These are phyloP conservation scores for Diorhabda elongata DNA, from an alignment of 1,140 invertebrate species.

Conservation along the genomic window DNA sequence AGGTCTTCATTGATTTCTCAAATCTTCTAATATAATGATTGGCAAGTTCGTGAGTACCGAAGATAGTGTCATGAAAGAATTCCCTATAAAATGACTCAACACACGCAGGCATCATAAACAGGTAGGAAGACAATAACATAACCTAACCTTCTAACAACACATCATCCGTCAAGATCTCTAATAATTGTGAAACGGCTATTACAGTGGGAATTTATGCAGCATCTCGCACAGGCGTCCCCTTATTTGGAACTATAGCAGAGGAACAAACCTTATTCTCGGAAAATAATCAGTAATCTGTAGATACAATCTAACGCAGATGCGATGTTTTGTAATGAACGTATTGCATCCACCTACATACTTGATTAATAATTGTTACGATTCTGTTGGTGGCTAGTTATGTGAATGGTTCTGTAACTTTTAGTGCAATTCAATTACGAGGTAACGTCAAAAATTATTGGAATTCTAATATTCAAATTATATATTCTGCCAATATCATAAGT, in stretches of 20 bases:
- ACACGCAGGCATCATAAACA: neutral
- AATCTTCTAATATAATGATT: too few relatives aligned
- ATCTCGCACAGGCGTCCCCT: neutral
- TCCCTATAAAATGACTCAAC: too few relatives aligned
- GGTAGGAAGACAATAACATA: neutral
- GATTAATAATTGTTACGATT: conserved; percentile 1
- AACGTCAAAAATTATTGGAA: neutral
- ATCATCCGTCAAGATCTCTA: neutral
- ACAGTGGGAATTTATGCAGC: neutral
- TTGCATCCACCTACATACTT: neutral
- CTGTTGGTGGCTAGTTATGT: neutral
- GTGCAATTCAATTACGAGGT: neutral
- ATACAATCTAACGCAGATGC: neutral
- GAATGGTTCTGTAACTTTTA: conserved; percentile 1
- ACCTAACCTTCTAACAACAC: neutral
- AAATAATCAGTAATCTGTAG: neutral
- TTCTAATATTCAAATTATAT: too few relatives aligned
- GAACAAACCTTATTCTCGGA: neutral
- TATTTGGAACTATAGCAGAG: neutral
- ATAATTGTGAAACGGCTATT: neutral
- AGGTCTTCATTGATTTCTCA: too few relatives aligned
- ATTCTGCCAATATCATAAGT: too few relatives aligned
- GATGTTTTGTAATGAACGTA: neutral
- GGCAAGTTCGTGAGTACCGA: too few relatives aligned
- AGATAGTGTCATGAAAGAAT: too few relatives aligned